A percentile compares a stretch with the other conserved stretches of the same genome.
phyloP scores from a whole-genome alignment of 2,888 invertebrate genomes.

The Heteromyza rotundicornis region DNA sequence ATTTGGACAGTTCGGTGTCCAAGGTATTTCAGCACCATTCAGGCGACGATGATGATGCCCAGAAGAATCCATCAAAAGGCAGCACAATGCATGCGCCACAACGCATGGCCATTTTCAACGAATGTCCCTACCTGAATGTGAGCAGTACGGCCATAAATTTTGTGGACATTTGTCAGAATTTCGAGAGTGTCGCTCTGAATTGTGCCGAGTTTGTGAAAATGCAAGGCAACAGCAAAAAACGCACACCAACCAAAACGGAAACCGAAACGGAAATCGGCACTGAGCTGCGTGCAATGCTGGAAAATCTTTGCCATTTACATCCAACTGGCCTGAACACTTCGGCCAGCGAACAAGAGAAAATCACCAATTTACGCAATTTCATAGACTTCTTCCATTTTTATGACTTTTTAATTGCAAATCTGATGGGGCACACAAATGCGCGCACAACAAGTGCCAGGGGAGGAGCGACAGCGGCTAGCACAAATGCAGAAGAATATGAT shows the following conservation, averaged over 20 bases:
- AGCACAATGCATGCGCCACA: constrained; percentile 21
- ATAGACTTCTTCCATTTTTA: constrained; percentile 60
- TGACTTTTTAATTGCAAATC: constrained; percentile 55
- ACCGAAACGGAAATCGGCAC: constrained; percentile 1
- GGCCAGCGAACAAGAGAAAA: constrained; percentile 26
- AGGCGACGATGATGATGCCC: constrained; percentile 11
- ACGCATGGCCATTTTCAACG: constrained; percentile 10
- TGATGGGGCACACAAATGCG: constrained; percentile 11
- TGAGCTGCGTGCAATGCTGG: constrained; percentile 5
- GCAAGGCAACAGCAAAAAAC: background rate
- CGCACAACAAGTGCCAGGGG: background rate
- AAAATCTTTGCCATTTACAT: constrained; percentile 27
- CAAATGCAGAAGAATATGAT: constrained; percentile 53
- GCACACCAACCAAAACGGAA: background rate
- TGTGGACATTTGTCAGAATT: constrained; percentile 29
- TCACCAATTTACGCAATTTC: constrained; percentile 48
- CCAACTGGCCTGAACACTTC: background rate
- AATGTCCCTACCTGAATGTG: constrained; percentile 27
- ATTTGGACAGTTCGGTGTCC: constrained; percentile 38
- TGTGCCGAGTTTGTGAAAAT: constrained; percentile 10
- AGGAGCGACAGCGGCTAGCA: constrained; percentile 7
- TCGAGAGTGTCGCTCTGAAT: constrained; percentile 14
- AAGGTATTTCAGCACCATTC: constrained; percentile 27
- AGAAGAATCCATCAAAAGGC: constrained; percentile 17
- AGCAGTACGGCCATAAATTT: constrained; percentile 18